Percentiles rank a stretch among this genome's conserved stretches.
Evolutionary conservation across 2,797 vertebrate genomes (phyloP).

Genomic region (Pseudopleuronectes americanus): DNA sequence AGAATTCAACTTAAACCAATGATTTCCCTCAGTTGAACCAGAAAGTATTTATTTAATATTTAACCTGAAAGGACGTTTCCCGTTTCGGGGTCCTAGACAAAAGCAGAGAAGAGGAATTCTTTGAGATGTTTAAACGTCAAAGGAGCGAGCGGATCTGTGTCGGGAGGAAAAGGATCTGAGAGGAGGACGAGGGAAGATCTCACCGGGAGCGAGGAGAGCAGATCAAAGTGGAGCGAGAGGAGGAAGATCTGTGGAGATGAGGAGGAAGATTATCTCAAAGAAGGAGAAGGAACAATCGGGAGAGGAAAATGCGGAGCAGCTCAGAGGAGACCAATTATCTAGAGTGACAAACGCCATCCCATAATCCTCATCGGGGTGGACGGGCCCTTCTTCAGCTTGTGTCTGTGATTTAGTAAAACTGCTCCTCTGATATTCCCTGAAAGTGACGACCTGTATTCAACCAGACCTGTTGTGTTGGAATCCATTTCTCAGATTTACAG

Average conservation of each 20-base stretch:
- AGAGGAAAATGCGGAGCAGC: neutral
- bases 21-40: neutral
- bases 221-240: conserved; percentile 22
- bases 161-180: too few species aligned
- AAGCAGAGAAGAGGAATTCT: neutral
- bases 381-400: neutral
- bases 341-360: neutral
- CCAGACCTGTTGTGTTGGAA: neutral
- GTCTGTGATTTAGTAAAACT: neutral
- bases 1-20: too few species aligned
- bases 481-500: conserved; percentile 16
- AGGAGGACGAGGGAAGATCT: neutral
- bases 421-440: neutral
- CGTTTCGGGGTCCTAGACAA: neutral
- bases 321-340: neutral
- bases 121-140: neutral
- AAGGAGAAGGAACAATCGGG: neutral
- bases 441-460: conserved; percentile 8
- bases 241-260: conserved; percentile 14
- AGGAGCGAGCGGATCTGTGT: neutral
- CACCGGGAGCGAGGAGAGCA: neutral
- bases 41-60: neutral
- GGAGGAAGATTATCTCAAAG: conserved; percentile 23
- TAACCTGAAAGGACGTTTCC: neutral
- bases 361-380: neutral